Conservation (phyloP, 2,797 vertebrate genomes). For the Oreortyx pictus region DNA sequence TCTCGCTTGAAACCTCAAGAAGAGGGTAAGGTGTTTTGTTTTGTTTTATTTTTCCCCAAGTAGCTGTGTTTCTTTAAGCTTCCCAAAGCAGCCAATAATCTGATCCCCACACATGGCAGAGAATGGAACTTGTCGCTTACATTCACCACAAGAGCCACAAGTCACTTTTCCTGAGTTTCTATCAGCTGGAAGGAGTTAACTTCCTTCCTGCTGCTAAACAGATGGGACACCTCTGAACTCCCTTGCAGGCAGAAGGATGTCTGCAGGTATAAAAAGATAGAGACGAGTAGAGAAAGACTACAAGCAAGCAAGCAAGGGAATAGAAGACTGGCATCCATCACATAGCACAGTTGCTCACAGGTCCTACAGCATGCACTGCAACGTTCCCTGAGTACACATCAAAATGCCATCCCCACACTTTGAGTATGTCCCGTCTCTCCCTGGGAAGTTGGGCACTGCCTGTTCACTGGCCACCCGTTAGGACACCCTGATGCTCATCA, state of each 20-base stretch:
- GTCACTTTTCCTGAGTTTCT: not conserved
- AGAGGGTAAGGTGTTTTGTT: too few species aligned
- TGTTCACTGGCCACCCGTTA: not conserved
- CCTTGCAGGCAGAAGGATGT: not conserved
- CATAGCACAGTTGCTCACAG: accelerated
- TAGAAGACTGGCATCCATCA: not conserved
- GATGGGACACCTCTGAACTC: not conserved
- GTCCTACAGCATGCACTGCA: not conserved
- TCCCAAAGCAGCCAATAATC: not conserved
- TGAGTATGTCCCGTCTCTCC: not conserved
- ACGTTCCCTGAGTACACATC: accelerated
- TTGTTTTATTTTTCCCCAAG: not conserved
- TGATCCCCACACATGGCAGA: not conserved
- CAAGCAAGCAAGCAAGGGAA: not conserved
- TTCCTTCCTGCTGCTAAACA: not conserved
- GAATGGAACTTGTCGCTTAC: not conserved
- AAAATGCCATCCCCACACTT: not conserved
- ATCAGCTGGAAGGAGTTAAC: not conserved
- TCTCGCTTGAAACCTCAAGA: not conserved
- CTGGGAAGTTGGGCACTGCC: not conserved
- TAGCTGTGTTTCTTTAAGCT: not conserved
- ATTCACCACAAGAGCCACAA: accelerated
- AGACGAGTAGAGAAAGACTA: not conserved
- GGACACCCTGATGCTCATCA: not conserved
- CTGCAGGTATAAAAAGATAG: not conserved